Base-by-base conservation (phyloP, 1,140 invertebrate genomes). In the Amphibalanus amphitrite region DNA sequence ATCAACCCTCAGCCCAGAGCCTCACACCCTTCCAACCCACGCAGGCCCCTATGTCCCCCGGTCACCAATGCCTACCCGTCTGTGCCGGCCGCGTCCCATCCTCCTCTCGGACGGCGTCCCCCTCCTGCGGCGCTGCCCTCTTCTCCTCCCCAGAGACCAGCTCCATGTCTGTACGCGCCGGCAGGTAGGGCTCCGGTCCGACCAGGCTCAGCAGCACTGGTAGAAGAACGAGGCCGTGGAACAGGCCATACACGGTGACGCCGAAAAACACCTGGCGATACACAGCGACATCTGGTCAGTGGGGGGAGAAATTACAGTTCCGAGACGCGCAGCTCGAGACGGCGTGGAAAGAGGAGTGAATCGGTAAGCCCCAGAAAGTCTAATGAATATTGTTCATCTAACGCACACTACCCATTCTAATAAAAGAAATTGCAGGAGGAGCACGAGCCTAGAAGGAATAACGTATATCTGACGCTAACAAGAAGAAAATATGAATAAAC, bases 161-260 rank as follows among this genome's bases (percentile, higher is more conserved):
- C 20, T 59, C 47, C 3, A 59, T 59, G 1, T 59, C 47, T 3
- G 10, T 59, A 1, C 47, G 47, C 13, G 13, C 28, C 3, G 65
- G 65, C 65, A 28, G 74, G 74, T 86, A 84, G 4, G 84, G 81
- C 70, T 78, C 75, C 1, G 88, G 88, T 0, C 89, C 89, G 29
- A 90, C 81, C n/a, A 86, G 80, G 72, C 88, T 90, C 29, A 91
- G 80, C 67, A 90, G 79, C 10, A 91, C 88, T 0, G 90, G 90
- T 69, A 91, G 78, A 67, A 91, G 84, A 1, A 91, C 78, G 1
- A 90, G 79, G n/a, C 90, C 90, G 77, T 89, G 86, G 78, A 86
- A 90, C 0, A 91, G 78, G 8, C 90, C 89, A 78, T 90, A 90
- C 29, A 86, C 68, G 73, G 90, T 87, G 0, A 91, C 89, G 69